phyloP scores from a whole-genome alignment of 2,113 vertebrate species.

The Pontoporia blainvillei region DNA sequence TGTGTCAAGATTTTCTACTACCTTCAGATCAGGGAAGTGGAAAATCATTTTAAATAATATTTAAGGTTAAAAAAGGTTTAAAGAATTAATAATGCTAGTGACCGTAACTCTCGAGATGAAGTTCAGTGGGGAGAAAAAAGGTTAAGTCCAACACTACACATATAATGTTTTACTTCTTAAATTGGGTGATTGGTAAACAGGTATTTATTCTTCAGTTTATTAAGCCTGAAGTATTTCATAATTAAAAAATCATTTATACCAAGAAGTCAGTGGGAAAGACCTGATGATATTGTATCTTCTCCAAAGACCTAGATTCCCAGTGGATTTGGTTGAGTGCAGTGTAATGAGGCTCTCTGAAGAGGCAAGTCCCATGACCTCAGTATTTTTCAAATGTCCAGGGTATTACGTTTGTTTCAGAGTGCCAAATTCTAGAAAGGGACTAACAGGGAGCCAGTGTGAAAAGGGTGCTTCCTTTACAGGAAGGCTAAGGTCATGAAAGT shows the following conservation, averaged over 20 bases:
- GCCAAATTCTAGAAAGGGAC: not conserved
- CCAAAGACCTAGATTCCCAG: not conserved
- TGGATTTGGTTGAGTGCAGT: not conserved
- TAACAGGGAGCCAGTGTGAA: not conserved
- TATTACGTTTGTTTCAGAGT: not conserved
- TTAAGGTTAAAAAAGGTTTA: not conserved
- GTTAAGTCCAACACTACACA: not conserved
- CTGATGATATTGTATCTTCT: not conserved
- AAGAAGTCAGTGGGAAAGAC: not conserved
- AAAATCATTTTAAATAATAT: not conserved
- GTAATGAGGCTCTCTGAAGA: not conserved
- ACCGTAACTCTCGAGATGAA: not conserved
- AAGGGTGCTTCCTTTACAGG: not conserved
- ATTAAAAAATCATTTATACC: not conserved
- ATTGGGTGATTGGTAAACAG: no score
- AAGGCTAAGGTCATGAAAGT: not conserved
- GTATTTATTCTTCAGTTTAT: not conserved
- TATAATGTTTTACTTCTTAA: not conserved
- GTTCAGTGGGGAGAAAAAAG: not conserved
- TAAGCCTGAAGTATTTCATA: not conserved
- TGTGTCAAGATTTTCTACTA: not conserved
- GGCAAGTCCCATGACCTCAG: not conserved
- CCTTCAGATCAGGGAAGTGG: not conserved
- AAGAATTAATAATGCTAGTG: not conserved
- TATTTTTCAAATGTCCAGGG: not conserved